Evolutionary conservation across 2,888 invertebrate species (phyloP).

Genomic region (Ectemnius continuus): DNA sequence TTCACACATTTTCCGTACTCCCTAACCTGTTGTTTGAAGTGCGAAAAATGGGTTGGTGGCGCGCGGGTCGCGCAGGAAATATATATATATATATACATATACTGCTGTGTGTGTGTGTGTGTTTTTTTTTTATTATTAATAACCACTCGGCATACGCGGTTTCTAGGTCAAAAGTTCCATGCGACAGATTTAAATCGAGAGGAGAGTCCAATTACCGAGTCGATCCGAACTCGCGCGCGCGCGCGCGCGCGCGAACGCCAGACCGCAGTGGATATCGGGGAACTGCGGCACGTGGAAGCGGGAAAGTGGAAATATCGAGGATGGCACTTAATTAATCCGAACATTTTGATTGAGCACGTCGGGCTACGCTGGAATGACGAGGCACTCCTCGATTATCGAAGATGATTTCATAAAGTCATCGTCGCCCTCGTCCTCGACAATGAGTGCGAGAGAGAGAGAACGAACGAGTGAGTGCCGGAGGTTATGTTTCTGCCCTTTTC

Average conservation of each 20-base stretch:
- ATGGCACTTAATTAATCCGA: slow-evolving; percentile 8
- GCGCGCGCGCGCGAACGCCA: neutral
- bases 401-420: slow-evolving; percentile 49
- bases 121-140: too few relatives aligned
- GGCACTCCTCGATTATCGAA: slow-evolving; percentile 19
- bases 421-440: slow-evolving; percentile 4
- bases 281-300: too few relatives aligned
- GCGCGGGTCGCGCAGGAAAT: too few relatives aligned
- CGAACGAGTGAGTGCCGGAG: neutral
- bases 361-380: neutral
- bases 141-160: neutral
- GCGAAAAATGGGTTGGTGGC: neutral
- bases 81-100: too few relatives aligned
- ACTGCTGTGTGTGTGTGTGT: too few relatives aligned
- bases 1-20: neutral
- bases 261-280: neutral
- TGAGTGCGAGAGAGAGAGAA: neutral
- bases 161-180: slow-evolving; percentile 6
- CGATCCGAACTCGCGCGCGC: neutral
- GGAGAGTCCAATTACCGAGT: slow-evolving; percentile 7
- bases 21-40: slow-evolving; percentile 1
- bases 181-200: slow-evolving; percentile 2
- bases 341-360: slow-evolving; percentile 5
- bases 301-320: slow-evolving; percentile 2
- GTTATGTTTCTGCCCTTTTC: slow-evolving; percentile 29